Base-by-base conservation (phyloP, 1,140 invertebrate genomes). In the Nasonia giraulti region DNA sequence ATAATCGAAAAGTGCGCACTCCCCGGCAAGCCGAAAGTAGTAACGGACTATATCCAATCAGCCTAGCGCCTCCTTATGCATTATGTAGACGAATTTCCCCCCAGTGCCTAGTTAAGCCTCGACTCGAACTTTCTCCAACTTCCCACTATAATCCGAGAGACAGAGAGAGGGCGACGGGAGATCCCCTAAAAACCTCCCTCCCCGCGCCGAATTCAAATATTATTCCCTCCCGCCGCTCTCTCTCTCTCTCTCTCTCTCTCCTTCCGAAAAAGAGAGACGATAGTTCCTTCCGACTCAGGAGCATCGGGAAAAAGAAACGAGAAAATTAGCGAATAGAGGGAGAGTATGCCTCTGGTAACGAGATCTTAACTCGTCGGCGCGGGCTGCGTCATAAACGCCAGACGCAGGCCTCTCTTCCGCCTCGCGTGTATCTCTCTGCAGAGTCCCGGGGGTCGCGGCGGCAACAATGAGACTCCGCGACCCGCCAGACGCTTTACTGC, bases 331-430 rank as follows among this genome's bases (percentile, higher is more conserved):
- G 74, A 27, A 79, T 23, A 81, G 71, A 11, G 62, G 23, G 78
- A 31, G 27, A 71, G 27, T 10, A 8, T 31, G 1, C 27, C 37
- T 11, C 11, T 1, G 73, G 20, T 90, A 91, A 92, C 89, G 89
- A 92, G 90, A 90, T 89, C 90, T 91, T 91, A 91, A 91, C 90
- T 92, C 89, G 87, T 55, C 87, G 88, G 20, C 17, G 11, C 2
- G 8, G 55, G 85, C 87, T 81, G 86, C 89, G 89, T 90, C 90
- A 90, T 92, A 93, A 93, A 93, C 89, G 90, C 90, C 91, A 90
- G 87, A 85, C 88, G 87, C 90, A 91, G 89, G 87, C 90, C 87
- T 83, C 84, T 83, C 55, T 62, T 62, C 81, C 6, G 27, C 79
- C 73, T 62, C 12, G 37, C 11, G 20, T 74, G 81, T 89, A 88